A percentile compares a stretch with the other conserved stretches of the same genome.
These are phyloP conservation scores for Palythoa grandis DNA, from an alignment of 92 coral and sea anemone genomes.

Conservation along the genomic window DNA sequence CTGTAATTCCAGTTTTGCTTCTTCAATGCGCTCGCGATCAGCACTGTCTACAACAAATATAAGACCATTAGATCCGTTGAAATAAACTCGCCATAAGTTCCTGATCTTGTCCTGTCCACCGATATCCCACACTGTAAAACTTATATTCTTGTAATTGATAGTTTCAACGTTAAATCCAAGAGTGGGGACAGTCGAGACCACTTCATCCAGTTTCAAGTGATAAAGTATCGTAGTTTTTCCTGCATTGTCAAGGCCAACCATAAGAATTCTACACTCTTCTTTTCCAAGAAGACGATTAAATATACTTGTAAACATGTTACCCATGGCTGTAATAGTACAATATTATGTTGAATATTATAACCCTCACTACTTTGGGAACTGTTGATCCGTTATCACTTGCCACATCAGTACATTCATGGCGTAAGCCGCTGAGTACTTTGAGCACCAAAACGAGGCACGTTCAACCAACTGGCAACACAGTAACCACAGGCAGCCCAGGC, in stretches of 20 bases:
- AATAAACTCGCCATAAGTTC: conserved; percentile 94
- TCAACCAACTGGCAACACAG: background rate
- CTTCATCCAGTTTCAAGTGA: conserved; percentile 86
- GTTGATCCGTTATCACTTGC: background rate
- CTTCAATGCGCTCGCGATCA: conserved; percentile 87
- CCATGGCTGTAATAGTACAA: conserved; percentile 52
- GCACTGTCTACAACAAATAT: conserved; percentile 95
- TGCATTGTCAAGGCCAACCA: conserved; percentile 97
- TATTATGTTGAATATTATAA: background rate
- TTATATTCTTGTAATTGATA: conserved; percentile 86
- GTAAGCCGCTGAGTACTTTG: conserved; percentile 8
- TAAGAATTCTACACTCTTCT: conserved; percentile 91
- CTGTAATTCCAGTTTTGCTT: conserved; percentile 76
- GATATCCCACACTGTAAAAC: conserved; percentile 98
- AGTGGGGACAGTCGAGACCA: conserved; percentile 92
- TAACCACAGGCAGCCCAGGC: too few species aligned
- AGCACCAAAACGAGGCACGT: conserved; percentile 23
- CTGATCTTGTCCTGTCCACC: conserved; percentile 99
- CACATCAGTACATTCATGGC: conserved; percentile 42
- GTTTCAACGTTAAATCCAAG: conserved; percentile 98
- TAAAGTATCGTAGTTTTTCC: conserved; percentile 98
- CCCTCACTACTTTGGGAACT: background rate
- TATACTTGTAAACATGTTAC: conserved; percentile 76
- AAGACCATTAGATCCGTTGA: conserved; percentile 87
- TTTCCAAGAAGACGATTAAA: conserved; percentile 89